A percentile compares a stretch with the other conserved stretches of the same genome.
Conservation (phyloP, 2,113 vertebrate species). For the Amazona guildingii region DNA sequence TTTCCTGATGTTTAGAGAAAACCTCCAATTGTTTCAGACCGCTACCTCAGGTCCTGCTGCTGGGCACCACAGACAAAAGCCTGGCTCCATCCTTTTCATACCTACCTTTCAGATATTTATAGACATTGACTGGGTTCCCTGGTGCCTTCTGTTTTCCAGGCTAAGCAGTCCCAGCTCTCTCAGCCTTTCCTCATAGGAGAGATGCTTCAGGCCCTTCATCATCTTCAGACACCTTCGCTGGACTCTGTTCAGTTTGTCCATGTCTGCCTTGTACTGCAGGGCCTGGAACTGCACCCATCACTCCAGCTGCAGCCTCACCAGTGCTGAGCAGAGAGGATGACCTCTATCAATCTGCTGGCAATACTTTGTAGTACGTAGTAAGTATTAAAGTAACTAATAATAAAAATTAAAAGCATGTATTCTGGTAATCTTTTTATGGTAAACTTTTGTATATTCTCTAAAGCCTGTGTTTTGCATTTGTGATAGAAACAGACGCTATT, state of each 20-base stretch:
- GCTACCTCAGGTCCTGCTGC: not conserved
- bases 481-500: slow-evolving; percentile 2
- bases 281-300: not conserved
- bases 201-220: not conserved
- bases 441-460: not conserved
- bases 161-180: not conserved
- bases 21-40: not conserved
- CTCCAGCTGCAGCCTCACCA: not conserved
- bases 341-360: not conserved
- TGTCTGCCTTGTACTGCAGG: not conserved
- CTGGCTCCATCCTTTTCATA: not conserved
- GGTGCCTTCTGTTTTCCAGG: not conserved
- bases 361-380: not conserved
- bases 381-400: not conserved
- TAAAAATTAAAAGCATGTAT: not conserved
- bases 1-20: not conserved
- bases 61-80: not conserved
- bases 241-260: not conserved
- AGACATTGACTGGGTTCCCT: not conserved
- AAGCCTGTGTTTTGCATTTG: not conserved
- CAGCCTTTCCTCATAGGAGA: not conserved
- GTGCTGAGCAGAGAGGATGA: not conserved
- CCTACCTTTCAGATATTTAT: not conserved
- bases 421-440: not conserved
- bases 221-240: not conserved